Evolutionary conservation across 2,797 vertebrate species (phyloP).

Genomic region (Semotilus atromaculatus): DNA sequence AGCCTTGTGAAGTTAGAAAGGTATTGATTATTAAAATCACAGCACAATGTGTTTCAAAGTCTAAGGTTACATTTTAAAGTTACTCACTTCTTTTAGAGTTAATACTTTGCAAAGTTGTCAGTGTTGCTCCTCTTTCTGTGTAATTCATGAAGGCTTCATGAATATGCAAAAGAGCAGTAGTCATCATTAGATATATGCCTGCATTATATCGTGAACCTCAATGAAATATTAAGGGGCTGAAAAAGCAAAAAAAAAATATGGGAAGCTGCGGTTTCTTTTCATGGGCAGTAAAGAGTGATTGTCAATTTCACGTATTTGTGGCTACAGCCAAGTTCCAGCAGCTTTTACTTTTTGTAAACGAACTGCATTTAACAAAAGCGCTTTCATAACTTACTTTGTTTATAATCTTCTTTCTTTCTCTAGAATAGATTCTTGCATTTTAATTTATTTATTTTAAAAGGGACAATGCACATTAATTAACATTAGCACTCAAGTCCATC

Average conservation of each 20-base stretch:
- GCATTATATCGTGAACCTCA: constrained; percentile 49
- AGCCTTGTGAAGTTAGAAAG: not conserved
- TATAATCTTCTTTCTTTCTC: not conserved
- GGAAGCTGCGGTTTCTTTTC: not conserved
- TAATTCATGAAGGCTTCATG: constrained; percentile 48
- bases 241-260: constrained; percentile 37
- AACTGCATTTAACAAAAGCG: not conserved
- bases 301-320: not conserved
- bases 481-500: too few relatives aligned
- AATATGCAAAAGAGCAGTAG: constrained; percentile 60
- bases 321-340: not conserved
- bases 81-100: constrained; percentile 3
- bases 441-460: too few relatives aligned
- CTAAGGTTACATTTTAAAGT: not conserved
- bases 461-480: too few relatives aligned
- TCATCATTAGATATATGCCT: constrained; percentile 48
- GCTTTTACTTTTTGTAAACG: not conserved
- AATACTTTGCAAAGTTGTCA: constrained; percentile 12
- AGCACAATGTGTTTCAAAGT: constrained; percentile 15
- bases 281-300: not conserved
- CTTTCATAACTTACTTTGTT: not conserved
- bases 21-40: constrained; percentile 1
- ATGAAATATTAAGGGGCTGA: constrained; percentile 58
- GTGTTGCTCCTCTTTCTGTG: constrained; percentile 11
- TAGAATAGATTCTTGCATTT: too few relatives aligned